Evolutionary conservation across 1,140 invertebrate genomes (phyloP).

Genomic region (Diachasmimorpha longicaudata): DNA sequence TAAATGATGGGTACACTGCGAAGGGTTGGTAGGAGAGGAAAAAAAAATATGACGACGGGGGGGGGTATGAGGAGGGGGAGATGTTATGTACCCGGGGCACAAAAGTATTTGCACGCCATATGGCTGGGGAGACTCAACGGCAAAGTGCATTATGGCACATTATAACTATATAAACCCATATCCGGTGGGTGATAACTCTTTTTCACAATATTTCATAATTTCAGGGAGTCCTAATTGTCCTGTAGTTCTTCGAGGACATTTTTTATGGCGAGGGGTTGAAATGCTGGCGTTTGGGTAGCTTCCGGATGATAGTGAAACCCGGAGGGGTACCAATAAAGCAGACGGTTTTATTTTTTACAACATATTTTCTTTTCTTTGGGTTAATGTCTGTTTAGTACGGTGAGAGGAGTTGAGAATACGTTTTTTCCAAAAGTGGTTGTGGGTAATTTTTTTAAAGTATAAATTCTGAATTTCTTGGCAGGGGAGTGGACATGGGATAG

Average conservation of each 20-base stretch:
- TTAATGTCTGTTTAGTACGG: too few species aligned
- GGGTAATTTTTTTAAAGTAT: too few species aligned
- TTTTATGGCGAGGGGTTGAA: background rate
- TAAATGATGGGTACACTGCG: constrained; percentile 9
- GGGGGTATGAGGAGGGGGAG: background rate
- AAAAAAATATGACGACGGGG: background rate
- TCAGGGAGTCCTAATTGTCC: background rate
- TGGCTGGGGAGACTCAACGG: background rate
- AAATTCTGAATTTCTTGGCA: too few species aligned
- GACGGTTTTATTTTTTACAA: background rate
- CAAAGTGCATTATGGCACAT: constrained; percentile 31
- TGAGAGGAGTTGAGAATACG: too few species aligned
- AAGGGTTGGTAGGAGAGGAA: constrained; percentile 9
- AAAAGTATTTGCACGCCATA: constrained; percentile 11
- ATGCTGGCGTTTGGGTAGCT: background rate
- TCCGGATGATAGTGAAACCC: background rate
- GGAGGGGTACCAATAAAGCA: background rate
- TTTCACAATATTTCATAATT: background rate
- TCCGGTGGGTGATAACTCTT: constrained; percentile 1
- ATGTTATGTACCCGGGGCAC: background rate
- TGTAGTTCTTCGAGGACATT: background rate
- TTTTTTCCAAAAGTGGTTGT: too few species aligned
- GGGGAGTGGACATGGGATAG: too few species aligned
- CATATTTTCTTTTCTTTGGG: too few species aligned
- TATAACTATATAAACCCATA: constrained; percentile 24